A percentile compares a stretch with the other conserved stretches of the same genome.
Conservation (phyloP, 2,113 vertebrate species). For the Danionella cerebrum region DNA sequence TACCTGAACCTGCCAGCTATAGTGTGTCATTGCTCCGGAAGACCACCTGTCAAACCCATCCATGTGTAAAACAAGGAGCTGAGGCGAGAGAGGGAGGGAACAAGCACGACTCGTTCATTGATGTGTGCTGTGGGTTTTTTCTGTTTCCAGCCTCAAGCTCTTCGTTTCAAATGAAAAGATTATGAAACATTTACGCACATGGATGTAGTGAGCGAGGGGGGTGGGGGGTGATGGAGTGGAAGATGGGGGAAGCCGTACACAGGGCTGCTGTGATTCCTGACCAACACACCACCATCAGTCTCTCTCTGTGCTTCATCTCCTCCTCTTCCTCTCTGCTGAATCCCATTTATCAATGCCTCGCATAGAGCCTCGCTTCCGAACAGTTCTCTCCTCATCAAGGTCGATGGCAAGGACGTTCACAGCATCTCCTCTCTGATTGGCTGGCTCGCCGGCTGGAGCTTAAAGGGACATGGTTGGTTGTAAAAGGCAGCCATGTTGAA, state of each 20-base stretch:
- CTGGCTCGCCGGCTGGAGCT: constrained; percentile 27
- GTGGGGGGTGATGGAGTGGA: constrained; percentile 9
- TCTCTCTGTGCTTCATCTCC: neutral
- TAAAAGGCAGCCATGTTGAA: constrained; percentile 27
- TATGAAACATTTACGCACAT: constrained; percentile 45
- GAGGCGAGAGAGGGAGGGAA: neutral
- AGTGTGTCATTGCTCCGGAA: constrained; percentile 7
- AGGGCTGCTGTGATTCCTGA: neutral
- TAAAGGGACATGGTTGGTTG: constrained; percentile 55
- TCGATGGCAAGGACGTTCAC: constrained; percentile 54
- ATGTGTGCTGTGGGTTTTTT: neutral
- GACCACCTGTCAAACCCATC: constrained; percentile 1
- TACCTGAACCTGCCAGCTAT: neutral
- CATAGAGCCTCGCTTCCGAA: constrained; percentile 13
- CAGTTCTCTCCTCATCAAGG: constrained; percentile 48
- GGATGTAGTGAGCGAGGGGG: constrained; percentile 15
- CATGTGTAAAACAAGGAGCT: neutral
- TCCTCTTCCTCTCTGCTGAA: neutral
- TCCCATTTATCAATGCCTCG: neutral
- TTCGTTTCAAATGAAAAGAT: constrained; percentile 34
- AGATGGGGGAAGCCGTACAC: neutral
- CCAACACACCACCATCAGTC: neutral
- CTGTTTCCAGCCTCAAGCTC: constrained; percentile 22
- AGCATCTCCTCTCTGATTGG: constrained; percentile 47
- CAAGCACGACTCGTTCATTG: neutral